phyloP scores from a whole-genome alignment of 2,888 invertebrate genomes.

The Eurois occulta region DNA sequence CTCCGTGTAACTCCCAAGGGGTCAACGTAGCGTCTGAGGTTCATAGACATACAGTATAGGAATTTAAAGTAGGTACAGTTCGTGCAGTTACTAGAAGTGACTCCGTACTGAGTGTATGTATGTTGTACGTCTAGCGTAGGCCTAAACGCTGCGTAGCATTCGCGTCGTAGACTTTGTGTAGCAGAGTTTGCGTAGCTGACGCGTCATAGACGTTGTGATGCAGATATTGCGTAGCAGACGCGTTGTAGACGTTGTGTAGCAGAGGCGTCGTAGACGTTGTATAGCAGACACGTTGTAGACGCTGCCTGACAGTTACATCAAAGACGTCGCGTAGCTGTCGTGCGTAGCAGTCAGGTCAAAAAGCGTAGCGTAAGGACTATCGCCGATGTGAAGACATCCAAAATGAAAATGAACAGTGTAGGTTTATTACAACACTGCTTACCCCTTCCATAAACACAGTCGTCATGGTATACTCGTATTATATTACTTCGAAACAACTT shows the following conservation, averaged over 20 bases:
- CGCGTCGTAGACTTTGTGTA: background rate
- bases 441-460: background rate
- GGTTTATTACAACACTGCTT: background rate
- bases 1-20: constrained; percentile 25
- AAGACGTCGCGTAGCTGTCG: background rate
- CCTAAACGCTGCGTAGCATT: background rate
- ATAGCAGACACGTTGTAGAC: background rate
- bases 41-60: background rate
- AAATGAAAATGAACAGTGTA: background rate
- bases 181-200: background rate
- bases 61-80: background rate
- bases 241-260: background rate
- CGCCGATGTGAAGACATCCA: background rate
- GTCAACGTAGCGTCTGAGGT: background rate
- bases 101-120: background rate
- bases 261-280: no score
- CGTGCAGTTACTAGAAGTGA: background rate
- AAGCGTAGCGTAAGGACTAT: background rate
- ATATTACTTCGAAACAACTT: background rate
- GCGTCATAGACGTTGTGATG: background rate
- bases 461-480: no score
- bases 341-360: background rate
- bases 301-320: background rate
- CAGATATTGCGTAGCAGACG: background rate
- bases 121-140: background rate